Base-by-base conservation (phyloP, 1,140 invertebrate genomes). In the Solenopsis invicta region DNA sequence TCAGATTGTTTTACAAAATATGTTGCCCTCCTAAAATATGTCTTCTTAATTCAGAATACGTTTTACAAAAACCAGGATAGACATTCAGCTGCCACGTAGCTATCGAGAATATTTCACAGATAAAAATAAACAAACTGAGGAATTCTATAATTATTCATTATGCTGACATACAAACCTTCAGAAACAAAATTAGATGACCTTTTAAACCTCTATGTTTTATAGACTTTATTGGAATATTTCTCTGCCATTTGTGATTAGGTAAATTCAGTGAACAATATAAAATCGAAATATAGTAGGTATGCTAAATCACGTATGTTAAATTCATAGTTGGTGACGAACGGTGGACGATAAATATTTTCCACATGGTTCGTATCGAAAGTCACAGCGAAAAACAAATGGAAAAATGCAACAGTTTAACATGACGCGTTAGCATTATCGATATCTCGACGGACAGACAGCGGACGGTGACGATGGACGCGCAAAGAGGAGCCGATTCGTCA, bases 401-500 rank as follows among this genome's bases (percentile, higher is more conserved):
- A 61, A 74, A 84, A 50, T 24, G 4, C 54, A 21, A 12, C 16
- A 18, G 37, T 59, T 81, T 41, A 56, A 41, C 72, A 6, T 13
- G 21, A 34, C 16, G 56, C 18, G 76, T 80, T 52, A 37, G 76
- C 52, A 61, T 61, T 61, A 50, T 84, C 54, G 78, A 48, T 78
- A 66, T 71, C 34, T 45, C 66, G n/a, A 5, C 24, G 18, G 18
- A 48, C 45, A 48, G 48, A 34, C 21, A 45, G 13, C 59, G 54
- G 18, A n/a, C 59, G 54, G 72, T 21, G 10, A n/a, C n/a, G 52
- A 67, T 72, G 24, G 9, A 74, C 18, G 48, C 18, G 24, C 56
- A 62, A 89, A 86, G 77, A 64, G 41, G 52, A 80, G 62, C 67
- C 64, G 59, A 78, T 78, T 37, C 24, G 41, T 69, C 69, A 74